Base-by-base conservation (phyloP, 1,140 invertebrate genomes). In the Drosophila suzukii region DNA sequence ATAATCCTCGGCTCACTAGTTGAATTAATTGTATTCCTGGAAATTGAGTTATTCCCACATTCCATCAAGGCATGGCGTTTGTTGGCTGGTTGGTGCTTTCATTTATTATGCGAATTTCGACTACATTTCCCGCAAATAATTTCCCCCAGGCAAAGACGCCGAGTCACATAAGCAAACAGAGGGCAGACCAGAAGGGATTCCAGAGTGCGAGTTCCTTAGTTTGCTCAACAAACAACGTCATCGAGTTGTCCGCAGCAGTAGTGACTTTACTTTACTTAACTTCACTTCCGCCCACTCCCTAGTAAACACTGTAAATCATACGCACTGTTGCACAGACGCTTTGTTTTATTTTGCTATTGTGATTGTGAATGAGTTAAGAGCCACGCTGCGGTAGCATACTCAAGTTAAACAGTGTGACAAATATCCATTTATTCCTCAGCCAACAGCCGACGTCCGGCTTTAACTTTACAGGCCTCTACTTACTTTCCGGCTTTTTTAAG, bases 81-180 rank as follows among this genome's bases (percentile, higher is more conserved):
- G 15, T 15, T 50, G 67, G 49, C 17, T 44, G 47, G 36, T 41
- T 49, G 44, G 44, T 27, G 57, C 27, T 74, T 80, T 72, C 78
- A 83, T 83, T 89, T 80, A 88, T 89, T 88, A 89, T 82, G 72
- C 63, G 75, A 50, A 80, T 80, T 84, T 89, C 53, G 43, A 80
- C 58, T 74, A 59, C 70, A 70, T 74, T 84, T 68, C 39, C 57
- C 11, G 47, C 61, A 47, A n/a, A 59, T 55, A 78, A 51, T 76
- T 67, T 75, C 30, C 79, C 60, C n/a, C 46, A 43, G 63, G 51
- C 68, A 63, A 63, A 38, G 46, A 62, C 55, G 51, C 55, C 43
- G 49, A 70, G 59, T 62, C 66, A 50, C 71, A 62, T 62, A 60
- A 73, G 66, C 56, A 88, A 79, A 86, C 63, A 86, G 60, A 27